phyloP scores from a whole-genome alignment of 92 coral and sea anemone species.

The Meandrina meandrites region DNA sequence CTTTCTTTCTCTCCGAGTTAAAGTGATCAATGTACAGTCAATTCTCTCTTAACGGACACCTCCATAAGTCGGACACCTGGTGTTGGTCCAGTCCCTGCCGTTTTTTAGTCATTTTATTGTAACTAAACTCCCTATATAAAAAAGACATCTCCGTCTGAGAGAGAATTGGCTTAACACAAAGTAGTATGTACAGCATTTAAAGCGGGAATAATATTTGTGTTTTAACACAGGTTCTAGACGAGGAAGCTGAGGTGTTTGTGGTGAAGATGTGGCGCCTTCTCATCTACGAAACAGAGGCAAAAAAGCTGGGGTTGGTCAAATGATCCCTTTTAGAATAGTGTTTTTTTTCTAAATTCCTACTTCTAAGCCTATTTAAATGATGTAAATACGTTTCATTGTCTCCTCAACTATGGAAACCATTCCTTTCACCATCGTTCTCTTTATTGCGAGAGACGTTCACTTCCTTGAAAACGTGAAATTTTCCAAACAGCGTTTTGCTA shows the following conservation, averaged over 20 bases:
- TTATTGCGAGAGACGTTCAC: neutral
- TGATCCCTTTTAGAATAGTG: slow-evolving; percentile 31
- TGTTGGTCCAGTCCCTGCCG: no score
- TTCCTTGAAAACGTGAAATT: neutral
- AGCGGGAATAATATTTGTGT: neutral
- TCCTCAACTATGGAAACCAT: neutral
- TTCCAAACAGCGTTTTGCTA: neutral
- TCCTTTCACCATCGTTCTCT: neutral
- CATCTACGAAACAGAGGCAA: slow-evolving; percentile 99
- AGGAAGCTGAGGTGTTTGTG: slow-evolving; percentile 98
- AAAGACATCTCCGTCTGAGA: no score
- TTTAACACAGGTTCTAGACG: slow-evolving; percentile 85
- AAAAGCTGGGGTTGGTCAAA: slow-evolving; percentile 99
- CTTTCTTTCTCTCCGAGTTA: no score
- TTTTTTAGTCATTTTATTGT: no score
- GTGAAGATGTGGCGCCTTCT: slow-evolving; percentile 99
- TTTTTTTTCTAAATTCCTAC: neutral
- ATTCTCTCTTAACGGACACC: no score
- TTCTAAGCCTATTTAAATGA: neutral
- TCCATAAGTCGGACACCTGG: no score
- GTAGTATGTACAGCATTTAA: no score
- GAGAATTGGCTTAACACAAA: no score
- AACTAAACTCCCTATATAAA: no score
- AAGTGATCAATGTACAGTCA: no score
- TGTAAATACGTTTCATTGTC: slow-evolving; percentile 4